These are phyloP conservation scores for Sus cebifrons DNA, from an alignment of 2,797 vertebrate species.

Conservation along the genomic window DNA sequence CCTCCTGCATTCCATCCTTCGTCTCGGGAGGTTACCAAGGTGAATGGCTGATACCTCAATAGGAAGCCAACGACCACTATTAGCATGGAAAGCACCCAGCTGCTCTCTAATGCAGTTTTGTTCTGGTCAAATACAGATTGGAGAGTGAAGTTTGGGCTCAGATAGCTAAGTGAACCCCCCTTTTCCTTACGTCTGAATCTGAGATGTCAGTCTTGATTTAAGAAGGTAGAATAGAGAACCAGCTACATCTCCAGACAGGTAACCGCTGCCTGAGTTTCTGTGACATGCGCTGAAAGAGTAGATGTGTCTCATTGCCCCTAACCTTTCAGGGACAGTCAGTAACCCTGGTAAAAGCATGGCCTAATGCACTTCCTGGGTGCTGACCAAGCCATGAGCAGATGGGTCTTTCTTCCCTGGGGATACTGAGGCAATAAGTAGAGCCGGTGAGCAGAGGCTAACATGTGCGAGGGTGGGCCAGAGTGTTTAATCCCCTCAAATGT, in stretches of 20 bases:
- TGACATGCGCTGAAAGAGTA: background rate
- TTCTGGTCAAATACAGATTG: background rate
- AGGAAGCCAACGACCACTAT: background rate
- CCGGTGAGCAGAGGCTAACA: background rate
- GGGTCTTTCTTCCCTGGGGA: background rate
- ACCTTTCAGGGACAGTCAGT: background rate
- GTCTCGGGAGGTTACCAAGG: background rate
- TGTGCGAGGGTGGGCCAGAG: background rate
- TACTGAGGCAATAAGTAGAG: background rate
- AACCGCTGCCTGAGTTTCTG: background rate
- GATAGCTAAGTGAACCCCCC: background rate
- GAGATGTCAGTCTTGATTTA: background rate
- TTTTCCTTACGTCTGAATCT: background rate
- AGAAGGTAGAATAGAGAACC: background rate
- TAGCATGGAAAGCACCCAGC: background rate
- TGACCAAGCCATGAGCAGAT: background rate
- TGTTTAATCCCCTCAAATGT: background rate
- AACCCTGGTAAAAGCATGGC: background rate
- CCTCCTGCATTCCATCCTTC: background rate
- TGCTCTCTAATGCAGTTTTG: background rate
- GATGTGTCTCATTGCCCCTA: background rate
- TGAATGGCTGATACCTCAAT: background rate
- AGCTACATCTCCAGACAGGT: background rate
- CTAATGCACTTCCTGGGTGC: background rate
- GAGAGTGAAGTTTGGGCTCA: background rate